These are phyloP conservation scores for Perca flavescens DNA, from an alignment of 2,113 vertebrate genomes.

Conservation along the genomic window DNA sequence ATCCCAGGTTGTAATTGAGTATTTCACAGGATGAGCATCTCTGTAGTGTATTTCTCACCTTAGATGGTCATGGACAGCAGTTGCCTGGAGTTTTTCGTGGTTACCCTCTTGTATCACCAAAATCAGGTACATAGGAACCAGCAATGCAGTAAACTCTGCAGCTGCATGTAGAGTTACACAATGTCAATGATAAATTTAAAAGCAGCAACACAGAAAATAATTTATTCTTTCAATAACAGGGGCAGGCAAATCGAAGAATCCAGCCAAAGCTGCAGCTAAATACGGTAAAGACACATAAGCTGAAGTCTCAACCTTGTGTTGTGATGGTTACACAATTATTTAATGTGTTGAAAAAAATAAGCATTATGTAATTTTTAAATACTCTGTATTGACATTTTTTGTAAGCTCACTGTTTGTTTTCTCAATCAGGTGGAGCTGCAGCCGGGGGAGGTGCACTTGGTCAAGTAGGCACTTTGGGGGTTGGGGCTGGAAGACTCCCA, in stretches of 20 bases:
- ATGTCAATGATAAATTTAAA: background rate
- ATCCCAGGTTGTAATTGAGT: background rate
- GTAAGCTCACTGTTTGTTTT: background rate
- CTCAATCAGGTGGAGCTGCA: conserved; percentile 57
- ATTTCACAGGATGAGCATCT: background rate
- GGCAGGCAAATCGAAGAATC: conserved; percentile 76
- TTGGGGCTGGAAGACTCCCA: conserved; percentile 63
- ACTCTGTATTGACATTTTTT: background rate
- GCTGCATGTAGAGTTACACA: background rate
- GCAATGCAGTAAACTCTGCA: background rate
- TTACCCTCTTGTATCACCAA: conserved; percentile 80
- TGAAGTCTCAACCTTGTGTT: background rate
- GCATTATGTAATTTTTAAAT: background rate
- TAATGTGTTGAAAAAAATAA: background rate
- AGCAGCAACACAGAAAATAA: background rate
- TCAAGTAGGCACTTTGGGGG: conserved; percentile 68
- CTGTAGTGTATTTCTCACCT: conserved; percentile 31
- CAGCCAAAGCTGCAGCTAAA: conserved; percentile 77
- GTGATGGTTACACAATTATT: background rate
- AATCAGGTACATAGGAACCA: conserved; percentile 70
- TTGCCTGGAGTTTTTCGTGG: conserved; percentile 80
- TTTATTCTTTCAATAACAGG: conserved; percentile 51
- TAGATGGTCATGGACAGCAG: conserved; percentile 76
- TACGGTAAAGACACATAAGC: conserved; percentile 62
- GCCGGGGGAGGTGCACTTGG: conserved; percentile 66